Evolutionary conservation across 2,888 invertebrate genomes (phyloP).

Genomic region (Drosophila birchii): DNA sequence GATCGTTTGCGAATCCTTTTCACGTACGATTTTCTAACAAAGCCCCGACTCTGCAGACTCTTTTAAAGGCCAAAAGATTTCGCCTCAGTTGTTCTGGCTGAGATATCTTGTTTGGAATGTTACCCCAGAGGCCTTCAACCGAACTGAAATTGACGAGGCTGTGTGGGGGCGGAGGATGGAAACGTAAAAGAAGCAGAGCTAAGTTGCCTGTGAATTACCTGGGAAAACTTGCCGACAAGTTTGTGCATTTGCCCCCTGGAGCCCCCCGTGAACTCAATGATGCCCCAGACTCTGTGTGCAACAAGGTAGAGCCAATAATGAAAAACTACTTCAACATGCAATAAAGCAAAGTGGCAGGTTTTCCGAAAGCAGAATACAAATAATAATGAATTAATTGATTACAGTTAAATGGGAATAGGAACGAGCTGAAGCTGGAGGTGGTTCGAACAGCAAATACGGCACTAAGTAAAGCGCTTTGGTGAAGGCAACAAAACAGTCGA

Average conservation of each 20-base stretch:
- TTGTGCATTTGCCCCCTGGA: constrained; percentile 55
- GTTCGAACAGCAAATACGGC: constrained; percentile 20
- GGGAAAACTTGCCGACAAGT: constrained; percentile 67
- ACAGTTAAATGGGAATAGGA: constrained; percentile 67
- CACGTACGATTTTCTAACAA: constrained; percentile 15
- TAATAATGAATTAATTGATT: constrained; percentile 78
- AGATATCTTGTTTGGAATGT: constrained; percentile 67
- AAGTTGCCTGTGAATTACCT: constrained; percentile 57
- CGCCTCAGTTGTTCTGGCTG: constrained; percentile 57
- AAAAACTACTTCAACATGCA: constrained; percentile 74
- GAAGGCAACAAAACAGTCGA: constrained; percentile 16
- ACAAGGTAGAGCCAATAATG: constrained; percentile 68
- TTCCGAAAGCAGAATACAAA: constrained; percentile 67
- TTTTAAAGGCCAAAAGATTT: constrained; percentile 59
- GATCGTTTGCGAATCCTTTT: background rate
- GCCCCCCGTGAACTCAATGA: constrained; percentile 23
- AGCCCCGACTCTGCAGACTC: constrained; percentile 25
- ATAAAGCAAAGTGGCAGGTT: constrained; percentile 76
- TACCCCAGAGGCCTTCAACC: constrained; percentile 61
- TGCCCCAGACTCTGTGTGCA: constrained; percentile 46
- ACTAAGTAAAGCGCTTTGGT: constrained; percentile 38
- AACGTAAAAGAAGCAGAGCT: constrained; percentile 20
- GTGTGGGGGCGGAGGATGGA: background rate
- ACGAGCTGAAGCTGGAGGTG: background rate
- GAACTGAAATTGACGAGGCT: constrained; percentile 40